These are phyloP conservation scores for Caenorhabditis afra DNA, from an alignment of 2,888 invertebrate genomes.

Conservation along the genomic window DNA sequence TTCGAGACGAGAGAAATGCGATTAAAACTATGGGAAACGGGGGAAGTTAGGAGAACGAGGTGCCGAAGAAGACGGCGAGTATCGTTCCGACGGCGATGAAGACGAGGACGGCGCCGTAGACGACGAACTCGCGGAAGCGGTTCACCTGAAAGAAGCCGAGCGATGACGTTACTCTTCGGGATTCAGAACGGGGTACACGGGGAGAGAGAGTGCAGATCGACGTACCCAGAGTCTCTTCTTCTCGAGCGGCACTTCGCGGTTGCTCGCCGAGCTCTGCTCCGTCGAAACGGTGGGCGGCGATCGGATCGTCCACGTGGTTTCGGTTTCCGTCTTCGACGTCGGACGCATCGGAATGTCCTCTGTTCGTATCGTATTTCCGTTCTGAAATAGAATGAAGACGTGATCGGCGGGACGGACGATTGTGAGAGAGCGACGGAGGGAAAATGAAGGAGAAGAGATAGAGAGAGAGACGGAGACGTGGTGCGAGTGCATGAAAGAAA, in stretches of 20 bases:
- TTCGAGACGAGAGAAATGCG: conserved; percentile 12
- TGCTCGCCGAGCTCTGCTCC: not conserved
- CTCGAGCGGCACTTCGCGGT: conserved; percentile 23
- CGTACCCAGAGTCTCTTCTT: conserved; percentile 39
- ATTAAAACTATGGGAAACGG: not conserved
- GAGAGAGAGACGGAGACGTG: not conserved
- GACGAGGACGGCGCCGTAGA: conserved; percentile 45
- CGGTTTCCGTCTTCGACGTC: conserved; percentile 32
- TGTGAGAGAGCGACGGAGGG: conserved; percentile 7
- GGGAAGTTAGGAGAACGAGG: conserved; percentile 17
- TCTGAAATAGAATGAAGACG: conserved; percentile 16
- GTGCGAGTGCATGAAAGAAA: not conserved
- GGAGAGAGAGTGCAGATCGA: not conserved
- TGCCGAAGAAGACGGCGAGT: conserved; percentile 46
- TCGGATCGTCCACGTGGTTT: conserved; percentile 49
- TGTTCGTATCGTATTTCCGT: conserved; percentile 14
- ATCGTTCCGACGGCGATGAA: conserved; percentile 47
- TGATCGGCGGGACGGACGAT: conserved; percentile 2
- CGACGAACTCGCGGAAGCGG: conserved; percentile 53
- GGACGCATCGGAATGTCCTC: conserved; percentile 57
- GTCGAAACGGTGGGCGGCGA: not conserved
- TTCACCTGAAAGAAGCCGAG: conserved; percentile 43
- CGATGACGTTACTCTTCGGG: too few relatives aligned
- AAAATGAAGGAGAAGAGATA: not conserved
- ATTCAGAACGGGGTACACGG: not conserved